Percentiles rank a stretch among this genome's conserved stretches.
phyloP scores from a whole-genome alignment of 2,797 vertebrate genomes.

The Ciconia nigra region DNA sequence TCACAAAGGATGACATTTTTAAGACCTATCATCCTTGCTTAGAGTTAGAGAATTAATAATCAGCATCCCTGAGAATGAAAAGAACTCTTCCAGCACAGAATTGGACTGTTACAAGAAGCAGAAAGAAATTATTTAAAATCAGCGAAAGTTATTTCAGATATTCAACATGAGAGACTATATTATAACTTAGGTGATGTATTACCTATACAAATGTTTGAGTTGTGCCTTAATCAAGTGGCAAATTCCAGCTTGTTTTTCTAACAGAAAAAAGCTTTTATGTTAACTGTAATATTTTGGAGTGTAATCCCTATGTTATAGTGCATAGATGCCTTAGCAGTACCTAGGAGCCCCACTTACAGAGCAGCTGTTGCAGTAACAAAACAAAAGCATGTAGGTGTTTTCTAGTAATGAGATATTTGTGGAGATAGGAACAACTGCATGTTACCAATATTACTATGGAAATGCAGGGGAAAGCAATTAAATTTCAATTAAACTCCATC shows the following conservation, averaged over 20 bases:
- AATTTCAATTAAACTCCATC: neutral
- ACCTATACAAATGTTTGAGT: neutral
- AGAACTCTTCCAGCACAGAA: neutral
- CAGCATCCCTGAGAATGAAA: neutral
- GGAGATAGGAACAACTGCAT: neutral
- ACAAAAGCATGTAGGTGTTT: neutral
- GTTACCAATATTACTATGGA: neutral
- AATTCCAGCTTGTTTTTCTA: neutral
- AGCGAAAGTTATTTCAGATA: neutral
- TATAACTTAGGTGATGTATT: neutral
- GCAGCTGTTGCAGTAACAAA: neutral
- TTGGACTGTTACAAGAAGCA: neutral
- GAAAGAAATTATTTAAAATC: neutral
- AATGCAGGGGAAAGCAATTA: neutral
- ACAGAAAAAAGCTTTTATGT: neutral
- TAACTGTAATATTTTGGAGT: neutral
- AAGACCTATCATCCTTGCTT: neutral
- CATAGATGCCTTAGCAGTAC: neutral
- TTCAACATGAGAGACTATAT: neutral
- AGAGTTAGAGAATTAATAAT: neutral
- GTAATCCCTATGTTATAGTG: neutral
- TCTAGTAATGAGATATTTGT: neutral
- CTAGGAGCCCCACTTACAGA: neutral
- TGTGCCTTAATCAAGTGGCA: neutral
- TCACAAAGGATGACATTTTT: neutral